Evolutionary conservation across 2,113 vertebrate genomes (phyloP).

Genomic region (Plestiodon gilberti): DNA sequence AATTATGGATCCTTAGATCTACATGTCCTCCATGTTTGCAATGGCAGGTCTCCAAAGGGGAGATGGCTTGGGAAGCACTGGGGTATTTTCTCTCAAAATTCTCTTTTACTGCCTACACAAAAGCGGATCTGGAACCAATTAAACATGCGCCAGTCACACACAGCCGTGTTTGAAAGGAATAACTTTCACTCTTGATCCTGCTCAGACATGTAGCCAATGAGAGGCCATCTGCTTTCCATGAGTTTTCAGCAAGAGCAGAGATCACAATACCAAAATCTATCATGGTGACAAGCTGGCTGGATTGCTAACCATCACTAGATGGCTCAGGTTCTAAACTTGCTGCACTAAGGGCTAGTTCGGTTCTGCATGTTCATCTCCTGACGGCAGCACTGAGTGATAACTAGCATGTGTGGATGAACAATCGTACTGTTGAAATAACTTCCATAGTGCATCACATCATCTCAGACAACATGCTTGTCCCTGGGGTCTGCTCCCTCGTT

Average conservation of each 20-base stretch:
- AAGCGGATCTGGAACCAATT: constrained; percentile 56
- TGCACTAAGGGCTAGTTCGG: neutral
- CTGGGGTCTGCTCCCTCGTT: neutral
- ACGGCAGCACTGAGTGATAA: neutral
- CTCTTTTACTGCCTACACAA: constrained; percentile 47
- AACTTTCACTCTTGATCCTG: constrained; percentile 60
- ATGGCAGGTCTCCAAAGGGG: constrained; percentile 48
- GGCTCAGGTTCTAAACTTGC: constrained; percentile 19
- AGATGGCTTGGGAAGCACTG: constrained; percentile 52
- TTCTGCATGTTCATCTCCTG: neutral
- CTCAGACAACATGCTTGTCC: neutral
- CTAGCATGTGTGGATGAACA: neutral
- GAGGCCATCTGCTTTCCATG: constrained; percentile 29
- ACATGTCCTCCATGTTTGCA: constrained; percentile 67
- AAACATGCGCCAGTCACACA: constrained; percentile 19
- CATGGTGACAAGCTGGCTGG: neutral
- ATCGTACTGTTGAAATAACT: neutral
- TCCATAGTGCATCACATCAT: neutral
- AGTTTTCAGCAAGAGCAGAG: constrained; percentile 53
- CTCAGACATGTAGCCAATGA: constrained; percentile 37
- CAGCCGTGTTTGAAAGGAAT: constrained; percentile 45
- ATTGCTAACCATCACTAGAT: neutral
- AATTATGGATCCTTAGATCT: constrained; percentile 70
- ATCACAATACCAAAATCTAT: constrained; percentile 42
- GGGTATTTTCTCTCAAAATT: constrained; percentile 52